phyloP scores from a whole-genome alignment of 2,888 invertebrate genomes.

The Patella caerulea region DNA sequence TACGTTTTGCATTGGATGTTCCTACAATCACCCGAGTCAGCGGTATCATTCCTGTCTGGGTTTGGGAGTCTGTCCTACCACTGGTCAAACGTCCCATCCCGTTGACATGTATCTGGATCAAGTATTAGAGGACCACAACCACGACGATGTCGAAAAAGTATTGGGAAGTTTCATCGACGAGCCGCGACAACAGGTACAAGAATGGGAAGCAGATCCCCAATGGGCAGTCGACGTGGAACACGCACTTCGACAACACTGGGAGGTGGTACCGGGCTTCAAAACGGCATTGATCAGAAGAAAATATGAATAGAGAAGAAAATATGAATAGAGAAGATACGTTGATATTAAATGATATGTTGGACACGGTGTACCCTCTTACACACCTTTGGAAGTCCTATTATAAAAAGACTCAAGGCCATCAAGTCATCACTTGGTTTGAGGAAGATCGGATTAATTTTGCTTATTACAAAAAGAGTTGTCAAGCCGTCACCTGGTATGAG shows the following conservation, averaged over 20 bases:
- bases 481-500: neutral
- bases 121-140: neutral
- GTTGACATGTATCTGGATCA: neutral
- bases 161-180: neutral
- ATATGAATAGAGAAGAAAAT: no score
- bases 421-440: no score
- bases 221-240: neutral
- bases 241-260: neutral
- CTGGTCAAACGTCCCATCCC: neutral
- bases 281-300: no score
- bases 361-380: no score
- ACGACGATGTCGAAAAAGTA: neutral
- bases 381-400: no score
- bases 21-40: neutral
- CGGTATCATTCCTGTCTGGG: neutral
- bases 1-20: neutral
- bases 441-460: no score
- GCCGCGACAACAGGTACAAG: neutral
- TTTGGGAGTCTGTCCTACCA: neutral
- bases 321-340: no score
- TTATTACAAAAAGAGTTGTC: no score
- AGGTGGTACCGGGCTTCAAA: neutral
- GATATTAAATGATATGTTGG: no score
- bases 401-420: no score
- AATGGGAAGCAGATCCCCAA: neutral